These are phyloP conservation scores for Eupithecia subfuscata DNA, from an alignment of 2,888 invertebrate species.

Conservation along the genomic window DNA sequence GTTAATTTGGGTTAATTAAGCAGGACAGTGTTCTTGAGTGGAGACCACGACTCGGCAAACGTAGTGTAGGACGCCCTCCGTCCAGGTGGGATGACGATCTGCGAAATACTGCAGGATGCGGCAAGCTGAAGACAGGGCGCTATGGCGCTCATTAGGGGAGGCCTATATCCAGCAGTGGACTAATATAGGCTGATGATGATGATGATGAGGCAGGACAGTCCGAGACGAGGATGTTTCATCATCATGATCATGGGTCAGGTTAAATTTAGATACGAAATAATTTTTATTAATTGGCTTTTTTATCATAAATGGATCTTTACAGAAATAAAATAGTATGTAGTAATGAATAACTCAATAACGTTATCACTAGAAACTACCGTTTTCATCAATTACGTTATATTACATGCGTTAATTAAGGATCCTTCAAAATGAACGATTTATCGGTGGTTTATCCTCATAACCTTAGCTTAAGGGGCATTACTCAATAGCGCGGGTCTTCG, in stretches of 20 bases:
- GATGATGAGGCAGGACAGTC: neutral
- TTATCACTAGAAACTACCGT: constrained; percentile 65
- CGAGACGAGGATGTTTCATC: neutral
- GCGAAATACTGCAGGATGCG: too few relatives aligned
- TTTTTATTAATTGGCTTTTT: neutral
- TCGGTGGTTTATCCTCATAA: constrained; percentile 81
- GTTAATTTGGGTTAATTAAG: too few relatives aligned
- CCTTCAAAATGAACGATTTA: constrained; percentile 80
- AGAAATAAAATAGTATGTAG: neutral
- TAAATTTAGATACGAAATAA: neutral
- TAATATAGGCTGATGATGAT: too few relatives aligned
- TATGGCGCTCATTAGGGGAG: too few relatives aligned
- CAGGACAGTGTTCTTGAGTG: too few relatives aligned
- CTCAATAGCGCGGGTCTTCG: constrained; percentile 61
- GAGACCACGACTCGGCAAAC: too few relatives aligned
- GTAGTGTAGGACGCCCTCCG: too few relatives aligned
- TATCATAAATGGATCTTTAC: neutral
- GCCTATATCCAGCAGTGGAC: too few relatives aligned
- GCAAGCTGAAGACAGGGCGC: too few relatives aligned
- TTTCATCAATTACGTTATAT: constrained; percentile 82
- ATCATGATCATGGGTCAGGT: neutral
- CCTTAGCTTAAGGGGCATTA: constrained; percentile 75
- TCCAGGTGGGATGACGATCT: too few relatives aligned
- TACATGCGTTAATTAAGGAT: constrained; percentile 79
- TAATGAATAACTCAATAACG: neutral